Evolutionary conservation across 2,797 vertebrate genomes (phyloP), one percentile per base, ranked within the genome.

Genomic region (Halcyon badia): DNA sequence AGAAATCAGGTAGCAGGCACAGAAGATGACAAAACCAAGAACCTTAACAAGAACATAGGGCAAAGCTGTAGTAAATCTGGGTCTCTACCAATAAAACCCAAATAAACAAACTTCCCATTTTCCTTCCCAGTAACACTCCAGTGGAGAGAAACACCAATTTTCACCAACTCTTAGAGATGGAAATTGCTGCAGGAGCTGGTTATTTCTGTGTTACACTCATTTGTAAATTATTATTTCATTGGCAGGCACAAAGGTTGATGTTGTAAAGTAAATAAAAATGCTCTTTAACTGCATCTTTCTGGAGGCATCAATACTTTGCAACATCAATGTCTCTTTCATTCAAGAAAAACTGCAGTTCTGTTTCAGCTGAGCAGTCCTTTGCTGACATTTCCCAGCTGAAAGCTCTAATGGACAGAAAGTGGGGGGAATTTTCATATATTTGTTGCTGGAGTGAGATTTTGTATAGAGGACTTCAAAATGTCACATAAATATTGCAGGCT

Each of bases 401-500:
- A 75, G 56, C 66, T 83, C 44, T 57, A 90, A 90, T 26, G 41
- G 88, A 48, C 75, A 51, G 51, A 87, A 92, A 90, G 44, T 2
- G 2, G 37, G 83, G 3, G 15, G 14, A 94, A 92, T 96, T 93
- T 97, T 93, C 88, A 83, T 87, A 19, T 76, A 49, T 52, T 90
- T 90, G 77, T 70, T 82, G 30, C 30, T 58, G 44, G 56, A 79
- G 56, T 11, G 17, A 94, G 75, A 26, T 94, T 81, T 82, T 73
- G 48, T 90, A 39, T 10, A 48, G 51, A 80, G 41, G 44, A 73
- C 68, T 86, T 89, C 31, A 68, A 64, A 81, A 76, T 71, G 75
- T 77, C 94, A 96, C 80, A 70, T 94, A 94, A 94, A 95, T 93
- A 92, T 71, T 93, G 77, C 56, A 90, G 42, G 57, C 20, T 58